Evolutionary conservation across 2,113 vertebrate genomes (phyloP).

Genomic region (Caloenas nicobarica): DNA sequence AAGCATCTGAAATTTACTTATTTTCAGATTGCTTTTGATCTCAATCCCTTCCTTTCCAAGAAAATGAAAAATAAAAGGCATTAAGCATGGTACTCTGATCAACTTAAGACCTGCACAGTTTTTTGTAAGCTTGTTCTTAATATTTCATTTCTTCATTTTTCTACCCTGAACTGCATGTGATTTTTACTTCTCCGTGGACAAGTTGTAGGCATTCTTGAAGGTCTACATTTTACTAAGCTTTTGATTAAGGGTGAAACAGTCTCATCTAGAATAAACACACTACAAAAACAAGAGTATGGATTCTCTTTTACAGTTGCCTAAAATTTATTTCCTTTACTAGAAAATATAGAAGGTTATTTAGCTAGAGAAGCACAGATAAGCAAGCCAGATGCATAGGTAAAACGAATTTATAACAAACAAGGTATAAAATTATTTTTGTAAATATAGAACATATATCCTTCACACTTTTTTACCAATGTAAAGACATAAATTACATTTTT

Average conservation of each 20-base stretch:
- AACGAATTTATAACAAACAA: background rate
- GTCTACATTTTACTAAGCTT: background rate
- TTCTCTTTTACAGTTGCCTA: background rate
- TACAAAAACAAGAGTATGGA: background rate
- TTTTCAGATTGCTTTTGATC: background rate
- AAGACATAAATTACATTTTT: background rate
- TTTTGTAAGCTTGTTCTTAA: background rate
- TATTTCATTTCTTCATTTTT: background rate
- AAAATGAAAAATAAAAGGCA: background rate
- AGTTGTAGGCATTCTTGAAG: background rate
- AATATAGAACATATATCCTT: background rate
- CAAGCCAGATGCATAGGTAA: background rate
- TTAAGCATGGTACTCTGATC: background rate
- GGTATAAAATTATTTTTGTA: background rate
- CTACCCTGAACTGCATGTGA: rapidly evolving
- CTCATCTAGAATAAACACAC: background rate
- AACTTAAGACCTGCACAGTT: background rate
- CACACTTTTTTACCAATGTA: background rate
- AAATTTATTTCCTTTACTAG: background rate
- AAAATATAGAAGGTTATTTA: background rate
- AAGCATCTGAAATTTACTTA: background rate
- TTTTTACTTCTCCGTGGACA: background rate
- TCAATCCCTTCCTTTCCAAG: background rate
- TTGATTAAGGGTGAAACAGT: background rate
- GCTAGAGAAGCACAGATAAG: background rate